Base-by-base conservation (phyloP, 2,113 vertebrate genomes). In the Dipodomys spectabilis region DNA sequence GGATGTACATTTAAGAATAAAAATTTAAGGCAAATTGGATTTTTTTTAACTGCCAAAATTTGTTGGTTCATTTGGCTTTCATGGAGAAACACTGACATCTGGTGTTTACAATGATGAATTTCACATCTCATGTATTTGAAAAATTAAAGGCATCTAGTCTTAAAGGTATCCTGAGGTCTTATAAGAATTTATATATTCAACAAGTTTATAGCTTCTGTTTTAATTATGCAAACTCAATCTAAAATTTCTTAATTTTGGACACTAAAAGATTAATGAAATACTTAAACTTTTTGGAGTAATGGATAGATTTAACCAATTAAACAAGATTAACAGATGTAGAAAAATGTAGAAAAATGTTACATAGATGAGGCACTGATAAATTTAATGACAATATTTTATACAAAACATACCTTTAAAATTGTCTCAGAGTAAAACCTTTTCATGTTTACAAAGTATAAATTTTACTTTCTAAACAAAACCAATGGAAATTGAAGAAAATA, bases 21-120 rank as follows among this genome's bases (percentile, higher is more conserved):
- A 86, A 83, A 91, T 49, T 49, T 4, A 77, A 11, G 23, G 0
- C 74, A 73, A 49, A 11, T 35, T 69, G 0, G 13, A 92, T 88
- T 94, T 97, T 39, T 39, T 97, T 96, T 96, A 95, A 85, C 98
- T 98, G 97, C 97, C 98, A 98, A 95, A 98, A 98, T 93, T 96
- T 97, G 83, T 93, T 67, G 82, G 6, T 82, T 4, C 44, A 25
- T 8, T 94, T 82, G 39, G 16, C 0, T 96, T 94, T 15, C 20
- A 4, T 95, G 94, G 95, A 89, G 95, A 97, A 64, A 94, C 91
- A 97, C 94, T 97, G 98, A 97, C 98, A 98, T 95, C 98, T 97
- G 39, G 97, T 97, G 98, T 90, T 71, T 82, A 16, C 72, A 82
- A 0, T 13, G 53, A 27, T 67, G 49, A 71, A 93, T 94, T 97